Percentiles rank a stretch among this genome's conserved stretches.
Evolutionary conservation across 2,113 vertebrate species (phyloP).

Genomic region (Coreoperca whiteheadi): DNA sequence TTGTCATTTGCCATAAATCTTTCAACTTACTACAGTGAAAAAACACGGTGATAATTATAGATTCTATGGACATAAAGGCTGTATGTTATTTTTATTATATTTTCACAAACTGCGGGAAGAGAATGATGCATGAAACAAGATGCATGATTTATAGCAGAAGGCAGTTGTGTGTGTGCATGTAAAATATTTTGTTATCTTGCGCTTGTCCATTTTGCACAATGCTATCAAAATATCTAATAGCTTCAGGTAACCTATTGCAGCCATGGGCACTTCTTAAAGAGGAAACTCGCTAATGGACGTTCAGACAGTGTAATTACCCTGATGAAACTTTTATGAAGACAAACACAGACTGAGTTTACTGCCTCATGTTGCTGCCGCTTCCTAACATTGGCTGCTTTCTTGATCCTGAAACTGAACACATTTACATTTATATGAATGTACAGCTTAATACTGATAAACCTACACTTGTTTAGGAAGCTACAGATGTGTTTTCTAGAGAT

Average conservation of each 20-base stretch:
- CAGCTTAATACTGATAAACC: neutral
- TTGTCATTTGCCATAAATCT: neutral
- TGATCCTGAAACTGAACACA: conserved; percentile 14
- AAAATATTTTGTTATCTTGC: neutral
- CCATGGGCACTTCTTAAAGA: neutral
- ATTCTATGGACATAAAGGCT: neutral
- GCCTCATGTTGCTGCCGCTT: neutral
- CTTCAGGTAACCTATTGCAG: conserved; percentile 28
- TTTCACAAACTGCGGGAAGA: neutral
- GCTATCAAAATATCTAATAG: conserved; percentile 29
- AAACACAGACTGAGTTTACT: conserved; percentile 7
- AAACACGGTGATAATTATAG: neutral
- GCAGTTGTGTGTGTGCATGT: neutral
- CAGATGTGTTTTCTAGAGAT: neutral
- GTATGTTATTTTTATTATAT: neutral
- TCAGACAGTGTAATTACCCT: conserved; percentile 34
- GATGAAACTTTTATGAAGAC: conserved; percentile 20
- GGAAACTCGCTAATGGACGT: conserved; percentile 49
- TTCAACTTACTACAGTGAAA: neutral
- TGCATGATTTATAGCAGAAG: neutral
- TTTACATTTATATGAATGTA: neutral
- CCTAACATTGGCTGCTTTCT: neutral
- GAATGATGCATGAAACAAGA: neutral
- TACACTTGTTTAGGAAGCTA: neutral
- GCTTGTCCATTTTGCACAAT: neutral